These are phyloP conservation scores for Albula goreensis DNA, from an alignment of 2,113 vertebrate genomes.

Conservation along the genomic window DNA sequence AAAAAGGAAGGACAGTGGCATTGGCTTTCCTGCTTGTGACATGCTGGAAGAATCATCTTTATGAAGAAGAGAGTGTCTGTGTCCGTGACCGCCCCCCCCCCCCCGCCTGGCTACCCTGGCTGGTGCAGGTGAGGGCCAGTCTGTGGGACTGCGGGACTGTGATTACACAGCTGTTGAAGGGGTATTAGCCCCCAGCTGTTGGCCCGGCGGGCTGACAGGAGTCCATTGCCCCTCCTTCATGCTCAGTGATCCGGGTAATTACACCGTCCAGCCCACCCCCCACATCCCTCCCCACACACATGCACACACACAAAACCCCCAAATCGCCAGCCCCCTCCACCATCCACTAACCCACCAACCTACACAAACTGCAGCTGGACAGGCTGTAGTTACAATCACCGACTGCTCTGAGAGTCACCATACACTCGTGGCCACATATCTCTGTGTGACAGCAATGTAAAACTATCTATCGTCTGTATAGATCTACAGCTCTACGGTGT, in stretches of 20 bases:
- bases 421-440: background rate
- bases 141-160: slow-evolving; percentile 33
- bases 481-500: background rate
- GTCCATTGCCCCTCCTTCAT: slow-evolving; percentile 64
- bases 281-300: slow-evolving; percentile 3
- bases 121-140: slow-evolving; percentile 38
- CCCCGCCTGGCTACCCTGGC: background rate
- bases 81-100: background rate
- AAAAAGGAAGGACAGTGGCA: background rate
- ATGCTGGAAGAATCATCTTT: background rate
- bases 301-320: too few relatives aligned
- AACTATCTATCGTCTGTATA: background rate
- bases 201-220: slow-evolving; percentile 59
- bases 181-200: slow-evolving; percentile 63
- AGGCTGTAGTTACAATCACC: background rate
- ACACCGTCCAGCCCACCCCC: slow-evolving; percentile 55
- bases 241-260: slow-evolving; percentile 70
- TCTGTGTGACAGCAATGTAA: background rate
- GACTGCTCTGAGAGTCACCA: background rate
- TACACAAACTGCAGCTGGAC: slow-evolving; percentile 15
- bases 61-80: background rate
- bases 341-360: slow-evolving; percentile 32
- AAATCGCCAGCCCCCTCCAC: slow-evolving; percentile 25
- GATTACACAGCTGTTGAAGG: slow-evolving; percentile 69
- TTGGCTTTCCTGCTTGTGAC: background rate